Conservation (phyloP, 2,113 vertebrate species). For the Laticauda laticaudata region DNA sequence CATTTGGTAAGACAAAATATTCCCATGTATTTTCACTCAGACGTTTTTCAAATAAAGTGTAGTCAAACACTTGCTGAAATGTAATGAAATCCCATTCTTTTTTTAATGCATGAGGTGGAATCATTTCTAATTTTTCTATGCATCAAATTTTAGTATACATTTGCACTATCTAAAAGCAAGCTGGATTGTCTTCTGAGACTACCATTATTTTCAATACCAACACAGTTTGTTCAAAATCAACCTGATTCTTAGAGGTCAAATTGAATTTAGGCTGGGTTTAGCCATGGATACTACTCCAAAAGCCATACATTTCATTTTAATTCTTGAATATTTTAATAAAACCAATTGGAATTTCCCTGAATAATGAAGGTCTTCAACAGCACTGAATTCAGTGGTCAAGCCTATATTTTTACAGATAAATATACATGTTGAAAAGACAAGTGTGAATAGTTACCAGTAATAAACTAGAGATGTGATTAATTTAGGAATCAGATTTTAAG, state of each 20-base stretch:
- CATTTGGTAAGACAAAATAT: neutral
- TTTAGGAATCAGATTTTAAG: neutral
- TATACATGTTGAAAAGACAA: neutral
- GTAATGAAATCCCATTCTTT: neutral
- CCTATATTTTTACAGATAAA: neutral
- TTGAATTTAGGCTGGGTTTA: neutral
- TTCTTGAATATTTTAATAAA: neutral
- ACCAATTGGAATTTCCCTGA: neutral
- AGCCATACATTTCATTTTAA: neutral
- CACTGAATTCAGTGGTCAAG: neutral
- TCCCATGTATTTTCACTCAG: neutral
- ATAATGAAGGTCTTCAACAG: neutral
- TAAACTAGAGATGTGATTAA: neutral
- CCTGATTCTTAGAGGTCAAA: neutral
- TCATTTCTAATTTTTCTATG: neutral
- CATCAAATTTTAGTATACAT: neutral
- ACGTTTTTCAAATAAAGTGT: neutral
- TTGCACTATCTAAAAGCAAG: neutral
- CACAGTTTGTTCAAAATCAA: neutral
- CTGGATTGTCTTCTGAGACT: neutral
- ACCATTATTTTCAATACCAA: neutral
- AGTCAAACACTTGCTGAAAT: neutral
- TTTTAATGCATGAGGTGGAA: neutral
- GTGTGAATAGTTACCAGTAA: neutral
- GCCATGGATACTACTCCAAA: neutral